Percentiles rank a stretch among this genome's conserved stretches.
phyloP scores from a whole-genome alignment of 2,888 invertebrate genomes.

The Allacma fusca region DNA sequence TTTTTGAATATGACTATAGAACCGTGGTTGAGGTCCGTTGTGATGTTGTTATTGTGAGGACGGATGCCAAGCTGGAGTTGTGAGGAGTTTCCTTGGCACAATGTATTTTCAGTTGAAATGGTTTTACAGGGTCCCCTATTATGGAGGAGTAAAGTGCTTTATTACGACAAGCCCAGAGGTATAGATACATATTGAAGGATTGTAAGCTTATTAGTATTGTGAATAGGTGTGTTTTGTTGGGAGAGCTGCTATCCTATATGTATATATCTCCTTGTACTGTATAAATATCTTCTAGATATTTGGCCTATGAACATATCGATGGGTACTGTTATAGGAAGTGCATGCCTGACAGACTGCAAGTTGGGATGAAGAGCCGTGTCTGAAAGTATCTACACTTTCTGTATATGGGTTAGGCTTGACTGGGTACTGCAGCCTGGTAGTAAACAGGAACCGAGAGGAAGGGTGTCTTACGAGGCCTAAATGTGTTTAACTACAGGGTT shows the following conservation, averaged over 20 bases:
- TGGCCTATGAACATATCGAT: no score
- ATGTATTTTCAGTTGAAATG: neutral
- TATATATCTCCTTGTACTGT: no score
- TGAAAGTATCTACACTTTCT: neutral
- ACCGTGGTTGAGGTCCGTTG: no score
- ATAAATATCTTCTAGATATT: no score
- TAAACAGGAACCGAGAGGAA: constrained; percentile 21
- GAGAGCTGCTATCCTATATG: neutral
- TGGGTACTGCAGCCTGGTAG: constrained; percentile 2
- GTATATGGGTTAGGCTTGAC: neutral
- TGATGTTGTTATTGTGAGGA: no score
- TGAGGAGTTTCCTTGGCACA: neutral
- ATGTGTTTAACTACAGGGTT: constrained; percentile 14
- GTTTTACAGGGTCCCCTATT: neutral
- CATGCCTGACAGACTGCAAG: no score
- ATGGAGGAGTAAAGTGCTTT: neutral
- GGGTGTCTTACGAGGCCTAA: constrained; percentile 23
- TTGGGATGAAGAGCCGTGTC: no score
- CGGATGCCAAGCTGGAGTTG: no score
- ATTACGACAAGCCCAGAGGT: neutral
- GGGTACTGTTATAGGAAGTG: no score
- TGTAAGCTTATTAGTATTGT: neutral
- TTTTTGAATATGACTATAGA: no score
- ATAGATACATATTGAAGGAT: neutral
- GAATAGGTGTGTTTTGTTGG: neutral